Evolutionary conservation across 2,888 invertebrate species (phyloP), one percentile per base, ranked within the genome.

Genomic region (Kryphioiulus occultus): DNA sequence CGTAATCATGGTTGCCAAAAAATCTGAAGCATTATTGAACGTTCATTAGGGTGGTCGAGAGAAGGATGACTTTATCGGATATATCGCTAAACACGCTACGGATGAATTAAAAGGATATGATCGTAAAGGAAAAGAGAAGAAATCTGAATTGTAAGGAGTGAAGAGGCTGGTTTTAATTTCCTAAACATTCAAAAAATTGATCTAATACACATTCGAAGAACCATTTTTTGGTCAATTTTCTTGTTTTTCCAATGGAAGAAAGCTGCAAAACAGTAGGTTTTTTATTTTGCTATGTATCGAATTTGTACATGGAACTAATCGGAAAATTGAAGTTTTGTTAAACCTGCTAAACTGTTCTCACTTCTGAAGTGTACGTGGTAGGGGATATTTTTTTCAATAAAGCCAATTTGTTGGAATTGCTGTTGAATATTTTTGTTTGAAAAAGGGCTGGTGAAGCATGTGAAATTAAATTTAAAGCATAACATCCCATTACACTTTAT

Each of bases 61-160:
- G 90, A 93, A 97, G 9, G 95, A 98, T 89, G 99, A 99, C 92
- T 99, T 99, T 92, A 91, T 99, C 90, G 97, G 97, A 91, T 99
- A 97, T 93, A 95, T 99, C 90, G 95, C 99, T 85, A 96, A 97
- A 92, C 96, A 99, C 90, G 94, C 99, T 19, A 96, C 97, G 87
- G 94, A 95, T 89, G 97, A 97, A 91, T 95, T 99, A 90, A 96
- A 95, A 90, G 95, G 96, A 89, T 98, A 94, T 92, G 96, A 96
- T 93, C 95, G 98, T 89, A 95, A 95, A 91, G 99, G 99, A 91
- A 94, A 94, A 91, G 92, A 93, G 82, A 93, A 93, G 90, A 95
- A 95, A 92, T 92, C 93, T 91, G 95, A 95, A 92, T 92, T 95
- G 91, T 88, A 26, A 68, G 68, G 2, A n/a, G 12, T 12, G n/a